Percentiles rank a stretch among this genome's conserved stretches.
These are phyloP conservation scores for Rhynchotus rufescens DNA, from an alignment of 2,797 vertebrate genomes.

Conservation along the genomic window DNA sequence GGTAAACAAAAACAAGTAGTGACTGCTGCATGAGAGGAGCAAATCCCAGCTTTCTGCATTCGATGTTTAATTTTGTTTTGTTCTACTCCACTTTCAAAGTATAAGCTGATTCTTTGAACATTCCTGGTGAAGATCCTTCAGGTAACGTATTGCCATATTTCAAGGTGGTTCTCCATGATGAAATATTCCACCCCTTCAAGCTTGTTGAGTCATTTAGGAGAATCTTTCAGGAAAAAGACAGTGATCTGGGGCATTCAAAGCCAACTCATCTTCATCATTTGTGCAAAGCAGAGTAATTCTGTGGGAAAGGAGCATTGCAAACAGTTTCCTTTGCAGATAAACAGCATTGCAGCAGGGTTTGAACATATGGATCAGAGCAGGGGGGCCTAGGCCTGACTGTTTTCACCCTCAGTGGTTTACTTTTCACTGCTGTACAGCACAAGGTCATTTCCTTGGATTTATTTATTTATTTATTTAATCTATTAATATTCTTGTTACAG, in stretches of 20 bases:
- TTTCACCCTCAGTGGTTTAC: background rate
- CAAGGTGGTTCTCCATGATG: background rate
- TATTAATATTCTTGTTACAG: background rate
- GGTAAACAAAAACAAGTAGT: background rate
- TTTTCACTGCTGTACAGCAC: background rate
- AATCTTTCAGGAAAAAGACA: background rate
- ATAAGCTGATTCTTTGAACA: background rate
- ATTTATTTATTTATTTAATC: background rate
- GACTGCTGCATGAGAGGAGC: accelerated
- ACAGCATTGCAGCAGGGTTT: background rate
- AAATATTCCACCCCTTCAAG: background rate
- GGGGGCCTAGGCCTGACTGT: background rate
- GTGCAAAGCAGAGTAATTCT: background rate
- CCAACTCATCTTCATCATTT: background rate
- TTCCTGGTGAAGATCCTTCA: background rate
- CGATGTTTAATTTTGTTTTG: background rate
- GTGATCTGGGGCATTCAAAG: background rate
- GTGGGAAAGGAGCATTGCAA: background rate
- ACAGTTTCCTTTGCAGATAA: background rate
- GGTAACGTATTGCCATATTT: background rate
- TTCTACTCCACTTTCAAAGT: background rate
- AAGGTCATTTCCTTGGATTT: background rate
- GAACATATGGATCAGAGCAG: background rate
- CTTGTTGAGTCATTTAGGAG: background rate
- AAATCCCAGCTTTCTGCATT: background rate